Conservation (phyloP, 2,888 invertebrate genomes). For the Agonum fuliginosum region DNA sequence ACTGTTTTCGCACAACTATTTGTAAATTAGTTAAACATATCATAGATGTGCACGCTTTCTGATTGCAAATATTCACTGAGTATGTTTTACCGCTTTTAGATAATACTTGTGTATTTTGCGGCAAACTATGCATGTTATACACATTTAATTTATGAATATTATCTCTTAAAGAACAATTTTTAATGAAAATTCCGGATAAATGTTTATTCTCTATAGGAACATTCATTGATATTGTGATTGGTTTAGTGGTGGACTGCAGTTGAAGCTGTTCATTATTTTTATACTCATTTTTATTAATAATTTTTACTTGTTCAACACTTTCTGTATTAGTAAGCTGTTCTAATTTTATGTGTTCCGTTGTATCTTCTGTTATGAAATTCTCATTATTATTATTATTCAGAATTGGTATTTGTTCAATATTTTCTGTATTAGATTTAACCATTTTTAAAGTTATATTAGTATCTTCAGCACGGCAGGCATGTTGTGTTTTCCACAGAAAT, state of each 20-base stretch:
- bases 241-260: too few relatives aligned
- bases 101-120: background rate
- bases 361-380: background rate
- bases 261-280: too few relatives aligned
- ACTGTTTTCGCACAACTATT: background rate
- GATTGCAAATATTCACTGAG: conserved; percentile 29
- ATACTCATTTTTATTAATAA: background rate
- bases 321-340: too few relatives aligned
- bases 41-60: background rate
- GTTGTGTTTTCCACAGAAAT: conserved; percentile 46
- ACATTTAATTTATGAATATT: background rate
- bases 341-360: too few relatives aligned
- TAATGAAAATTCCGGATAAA: conserved; percentile 6
- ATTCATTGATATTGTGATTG: background rate
- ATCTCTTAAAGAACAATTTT: conserved; percentile 36
- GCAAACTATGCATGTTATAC: conserved; percentile 13
- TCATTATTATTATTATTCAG: too few relatives aligned
- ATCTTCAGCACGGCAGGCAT: conserved; percentile 16
- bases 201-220: conserved; percentile 12
- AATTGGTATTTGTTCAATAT: background rate
- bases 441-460: conserved; percentile 6
- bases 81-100: background rate
- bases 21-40: conserved; percentile 23
- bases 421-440: background rate
- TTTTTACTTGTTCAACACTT: background rate